Evolutionary conservation across 1,140 invertebrate genomes (phyloP).

Genomic region (Dreissena polymorpha): DNA sequence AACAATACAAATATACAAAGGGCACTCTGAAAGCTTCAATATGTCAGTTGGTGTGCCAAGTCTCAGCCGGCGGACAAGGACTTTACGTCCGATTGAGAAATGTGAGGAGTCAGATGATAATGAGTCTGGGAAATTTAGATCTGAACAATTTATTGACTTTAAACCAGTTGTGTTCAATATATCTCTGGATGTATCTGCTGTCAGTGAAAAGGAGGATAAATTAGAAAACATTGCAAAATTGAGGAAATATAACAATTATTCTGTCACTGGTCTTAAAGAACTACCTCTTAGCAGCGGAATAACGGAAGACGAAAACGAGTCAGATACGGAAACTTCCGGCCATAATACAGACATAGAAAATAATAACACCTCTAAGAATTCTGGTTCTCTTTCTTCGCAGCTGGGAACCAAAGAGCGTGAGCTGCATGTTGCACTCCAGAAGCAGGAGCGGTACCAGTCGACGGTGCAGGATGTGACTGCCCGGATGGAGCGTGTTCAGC

Average conservation of each 20-base stretch:
- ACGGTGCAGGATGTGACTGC: conserved; percentile 71
- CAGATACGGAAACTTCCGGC: conserved; percentile 8
- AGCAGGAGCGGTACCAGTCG: conserved; percentile 71
- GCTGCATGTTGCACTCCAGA: conserved; percentile 67
- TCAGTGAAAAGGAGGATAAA: background rate
- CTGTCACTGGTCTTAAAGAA: conserved; percentile 41
- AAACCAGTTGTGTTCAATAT: conserved; percentile 5
- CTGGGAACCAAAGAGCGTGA: conserved; percentile 70
- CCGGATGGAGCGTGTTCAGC: conserved; percentile 67
- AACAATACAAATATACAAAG: conserved; percentile 47
- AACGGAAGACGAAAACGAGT: background rate
- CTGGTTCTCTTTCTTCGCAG: conserved; percentile 44
- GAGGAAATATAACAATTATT: conserved; percentile 41
- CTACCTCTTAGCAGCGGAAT: conserved; percentile 49
- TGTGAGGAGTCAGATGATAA: background rate
- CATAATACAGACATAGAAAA: conserved; percentile 21
- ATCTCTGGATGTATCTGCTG: background rate
- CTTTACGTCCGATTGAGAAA: conserved; percentile 27
- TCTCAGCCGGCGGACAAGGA: conserved; percentile 42
- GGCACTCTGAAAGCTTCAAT: conserved; percentile 7
- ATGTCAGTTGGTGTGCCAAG: conserved; percentile 43
- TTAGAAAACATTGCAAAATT: conserved; percentile 1
- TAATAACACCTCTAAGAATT: conserved; percentile 28
- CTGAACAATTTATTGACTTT: conserved; percentile 1
- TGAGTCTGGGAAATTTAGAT: background rate